Evolutionary conservation across 2,113 vertebrate species (phyloP).

Genomic region (Spheniscus mendiculus): DNA sequence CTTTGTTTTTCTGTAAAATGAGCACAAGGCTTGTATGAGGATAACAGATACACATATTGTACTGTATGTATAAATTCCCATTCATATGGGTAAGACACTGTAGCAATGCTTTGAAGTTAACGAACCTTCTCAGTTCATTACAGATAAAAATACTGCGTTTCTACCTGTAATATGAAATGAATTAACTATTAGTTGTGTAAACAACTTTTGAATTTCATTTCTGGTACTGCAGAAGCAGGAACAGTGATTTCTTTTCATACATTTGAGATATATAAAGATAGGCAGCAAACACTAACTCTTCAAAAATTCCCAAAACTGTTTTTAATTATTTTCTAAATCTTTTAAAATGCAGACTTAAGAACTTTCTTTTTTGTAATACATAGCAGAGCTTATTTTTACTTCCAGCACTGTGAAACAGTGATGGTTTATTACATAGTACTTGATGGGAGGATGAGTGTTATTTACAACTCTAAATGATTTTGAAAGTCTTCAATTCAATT

Average conservation of each 20-base stretch:
- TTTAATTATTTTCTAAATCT: neutral
- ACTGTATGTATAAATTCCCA: slow-evolving; percentile 1
- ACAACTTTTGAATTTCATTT: slow-evolving; percentile 15
- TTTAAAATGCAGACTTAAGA: slow-evolving; percentile 38
- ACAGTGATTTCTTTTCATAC: neutral
- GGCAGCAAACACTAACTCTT: neutral
- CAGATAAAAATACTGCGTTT: neutral
- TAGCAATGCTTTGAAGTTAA: slow-evolving; percentile 31
- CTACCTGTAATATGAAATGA: neutral
- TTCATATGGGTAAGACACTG: neutral
- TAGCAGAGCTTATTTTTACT: slow-evolving; percentile 1
- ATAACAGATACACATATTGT: neutral
- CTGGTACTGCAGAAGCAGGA: neutral
- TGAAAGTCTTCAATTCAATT: slow-evolving; percentile 8
- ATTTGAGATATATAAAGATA: neutral
- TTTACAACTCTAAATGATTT: slow-evolving; percentile 44
- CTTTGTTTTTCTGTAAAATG: slow-evolving; percentile 14
- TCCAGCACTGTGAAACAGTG: neutral
- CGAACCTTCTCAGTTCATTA: neutral
- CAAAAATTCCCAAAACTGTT: neutral
- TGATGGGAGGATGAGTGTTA: neutral
- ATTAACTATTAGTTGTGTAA: neutral
- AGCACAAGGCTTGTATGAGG: neutral
- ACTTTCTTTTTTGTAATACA: slow-evolving; percentile 22
- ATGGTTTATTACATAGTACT: slow-evolving; percentile 54